Evolutionary conservation across 1,140 invertebrate genomes (phyloP), one percentile per base, ranked within the genome.

Genomic region (Formica exsecta): DNA sequence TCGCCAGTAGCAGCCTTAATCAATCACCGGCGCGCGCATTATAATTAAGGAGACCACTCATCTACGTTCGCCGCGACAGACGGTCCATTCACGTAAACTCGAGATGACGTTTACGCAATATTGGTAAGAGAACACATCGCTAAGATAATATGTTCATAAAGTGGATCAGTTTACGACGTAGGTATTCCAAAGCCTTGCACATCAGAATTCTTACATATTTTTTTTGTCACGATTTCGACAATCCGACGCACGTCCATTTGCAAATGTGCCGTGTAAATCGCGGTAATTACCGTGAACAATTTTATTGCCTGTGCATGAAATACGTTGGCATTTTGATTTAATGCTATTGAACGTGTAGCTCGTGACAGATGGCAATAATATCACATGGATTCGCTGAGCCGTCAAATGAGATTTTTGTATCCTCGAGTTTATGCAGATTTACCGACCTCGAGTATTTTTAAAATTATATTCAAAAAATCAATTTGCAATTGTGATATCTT

Each of bases 1-100:
- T 54, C 25, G 16, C n/a, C 68, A 25, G 79, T 83, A 83, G 79
- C 79, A 44, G 9, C 4, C 9, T 74, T 32, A 48, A 83, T 83
- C 68, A 62, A 83, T 83, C 68, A 83, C 16, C 57, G 19, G 19
- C 16, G 32, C 66, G 29, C 44, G 32, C 29, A 4, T 61, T 83
- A 41, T 64, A 83, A 83, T 83, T 74, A 48, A 73, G 22, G 38
- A 44, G n/a, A 36, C 8, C 29, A 6, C 29, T 74, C 61, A 41
- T 77, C 61, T n/a, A 32, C 29, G 13, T 74, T 64, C 73, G 29
- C 59, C 5, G 59, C 59, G 32, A 76, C 29, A 32, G 32, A 76
- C 29, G 29, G 32, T 65, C n/a, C 81, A 77, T 73, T 81, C 79
- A 81, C 32, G 59, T 41, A 51, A 41, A 13, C n/a, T 25, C 41